A percentile compares a stretch with the other conserved stretches of the same genome.
Evolutionary conservation across 2,888 invertebrate species (phyloP).

Genomic region (Patella caerulea): DNA sequence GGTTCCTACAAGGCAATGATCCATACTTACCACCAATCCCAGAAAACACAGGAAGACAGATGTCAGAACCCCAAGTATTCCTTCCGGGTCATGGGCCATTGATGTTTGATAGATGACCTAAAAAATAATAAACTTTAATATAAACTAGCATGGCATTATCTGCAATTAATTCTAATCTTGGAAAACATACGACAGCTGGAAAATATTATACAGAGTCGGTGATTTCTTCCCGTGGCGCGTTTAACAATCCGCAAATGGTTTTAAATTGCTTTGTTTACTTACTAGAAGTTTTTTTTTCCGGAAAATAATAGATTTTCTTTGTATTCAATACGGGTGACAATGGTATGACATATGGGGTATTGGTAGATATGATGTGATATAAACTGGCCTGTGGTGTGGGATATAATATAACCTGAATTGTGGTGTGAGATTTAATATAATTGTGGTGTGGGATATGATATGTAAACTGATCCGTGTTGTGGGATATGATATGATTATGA

Average conservation of each 20-base stretch:
- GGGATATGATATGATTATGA: constrained; percentile 72
- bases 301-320: too few relatives aligned
- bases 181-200: too few relatives aligned
- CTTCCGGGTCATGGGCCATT: constrained; percentile 85
- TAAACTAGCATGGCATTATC: too few relatives aligned
- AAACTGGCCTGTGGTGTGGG: constrained; percentile 74
- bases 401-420: constrained; percentile 70
- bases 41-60: constrained; percentile 72
- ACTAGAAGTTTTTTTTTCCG: too few relatives aligned
- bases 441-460: background rate
- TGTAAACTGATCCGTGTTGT: constrained; percentile 71
- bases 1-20: background rate
- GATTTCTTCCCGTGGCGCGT: too few relatives aligned
- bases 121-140: constrained; percentile 23
- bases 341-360: too few relatives aligned
- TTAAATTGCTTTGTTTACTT: too few relatives aligned
- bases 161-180: too few relatives aligned
- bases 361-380: too few relatives aligned
- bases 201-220: too few relatives aligned
- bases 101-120: constrained; percentile 76
- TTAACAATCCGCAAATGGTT: too few relatives aligned
- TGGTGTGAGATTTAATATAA: constrained; percentile 76
- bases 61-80: constrained; percentile 80
- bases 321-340: too few relatives aligned
- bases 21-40: constrained; percentile 71